Conservation (phyloP, 2,888 invertebrate genomes). For the Scaptodrosophila latifasciaeformis region DNA sequence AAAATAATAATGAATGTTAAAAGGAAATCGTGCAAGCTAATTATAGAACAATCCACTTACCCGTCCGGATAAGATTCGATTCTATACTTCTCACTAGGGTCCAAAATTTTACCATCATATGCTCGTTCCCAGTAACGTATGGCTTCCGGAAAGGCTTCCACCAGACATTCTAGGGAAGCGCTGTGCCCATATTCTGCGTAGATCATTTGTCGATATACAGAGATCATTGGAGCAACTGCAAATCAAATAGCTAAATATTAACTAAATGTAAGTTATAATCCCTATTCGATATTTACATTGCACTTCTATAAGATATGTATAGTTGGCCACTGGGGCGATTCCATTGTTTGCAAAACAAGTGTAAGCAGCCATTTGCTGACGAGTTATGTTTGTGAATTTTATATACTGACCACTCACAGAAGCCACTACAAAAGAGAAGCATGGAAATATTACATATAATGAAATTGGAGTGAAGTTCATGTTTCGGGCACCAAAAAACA, state of each 20-base stretch:
- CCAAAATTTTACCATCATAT: slow-evolving; percentile 84
- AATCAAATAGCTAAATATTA: not conserved
- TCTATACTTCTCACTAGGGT: slow-evolving; percentile 80
- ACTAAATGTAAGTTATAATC: too few relatives aligned
- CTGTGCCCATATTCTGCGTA: slow-evolving; percentile 82
- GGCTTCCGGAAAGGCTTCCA: slow-evolving; percentile 92
- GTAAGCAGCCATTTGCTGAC: slow-evolving; percentile 85
- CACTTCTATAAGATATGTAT: slow-evolving; percentile 89
- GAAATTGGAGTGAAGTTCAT: not conserved
- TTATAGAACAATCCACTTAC: slow-evolving; percentile 54
- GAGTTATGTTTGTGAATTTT: slow-evolving; percentile 84
- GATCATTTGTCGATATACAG: slow-evolving; percentile 85
- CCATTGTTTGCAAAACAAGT: slow-evolving; percentile 88
- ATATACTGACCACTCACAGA: slow-evolving; percentile 86
- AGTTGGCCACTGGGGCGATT: slow-evolving; percentile 87
- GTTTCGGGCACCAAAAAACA: too few relatives aligned
- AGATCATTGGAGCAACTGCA: slow-evolving; percentile 90
- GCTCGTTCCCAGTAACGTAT: slow-evolving; percentile 88
- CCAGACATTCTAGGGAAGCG: slow-evolving; percentile 86
- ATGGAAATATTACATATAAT: not conserved
- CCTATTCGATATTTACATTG: slow-evolving; percentile 96
- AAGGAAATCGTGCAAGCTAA: too few relatives aligned
- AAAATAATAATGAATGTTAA: too few relatives aligned
- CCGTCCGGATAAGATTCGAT: slow-evolving; percentile 78
- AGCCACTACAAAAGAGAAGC: slow-evolving; percentile 77